Evolutionary conservation across 2,113 vertebrate genomes (phyloP).

Genomic region (Octodon degus): DNA sequence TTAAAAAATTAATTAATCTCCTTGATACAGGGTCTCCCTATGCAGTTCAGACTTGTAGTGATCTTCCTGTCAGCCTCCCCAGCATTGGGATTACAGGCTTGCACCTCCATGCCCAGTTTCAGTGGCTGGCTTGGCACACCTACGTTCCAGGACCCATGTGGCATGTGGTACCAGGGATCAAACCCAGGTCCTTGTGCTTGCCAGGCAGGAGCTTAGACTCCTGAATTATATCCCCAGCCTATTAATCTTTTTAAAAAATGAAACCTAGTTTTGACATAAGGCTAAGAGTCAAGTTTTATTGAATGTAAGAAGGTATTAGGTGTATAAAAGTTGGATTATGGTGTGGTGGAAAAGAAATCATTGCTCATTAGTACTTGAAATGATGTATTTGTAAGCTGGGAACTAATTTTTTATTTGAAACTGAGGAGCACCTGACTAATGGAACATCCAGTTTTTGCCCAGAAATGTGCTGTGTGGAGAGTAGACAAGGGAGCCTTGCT

Average conservation of each 20-base stretch:
- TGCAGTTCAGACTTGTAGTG: too few relatives aligned
- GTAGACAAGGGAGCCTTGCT: neutral
- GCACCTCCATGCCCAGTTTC: too few relatives aligned
- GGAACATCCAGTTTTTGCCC: neutral
- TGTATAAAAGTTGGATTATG: slow-evolving; percentile 36
- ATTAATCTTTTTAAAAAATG: neutral
- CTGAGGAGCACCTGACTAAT: neutral
- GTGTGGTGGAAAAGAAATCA: slow-evolving; percentile 5
- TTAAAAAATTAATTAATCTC: neutral
- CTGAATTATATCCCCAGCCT: too few relatives aligned
- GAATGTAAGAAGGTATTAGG: slow-evolving; percentile 14
- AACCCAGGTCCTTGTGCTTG: too few relatives aligned
- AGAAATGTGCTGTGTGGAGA: neutral
- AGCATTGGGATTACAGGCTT: too few relatives aligned
- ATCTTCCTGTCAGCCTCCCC: too few relatives aligned
- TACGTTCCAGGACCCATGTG: too few relatives aligned
- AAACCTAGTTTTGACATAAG: neutral
- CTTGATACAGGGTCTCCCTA: too few relatives aligned
- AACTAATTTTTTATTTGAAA: neutral
- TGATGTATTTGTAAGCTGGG: neutral
- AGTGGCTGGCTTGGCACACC: too few relatives aligned
- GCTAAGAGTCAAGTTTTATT: neutral
- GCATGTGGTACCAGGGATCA: too few relatives aligned
- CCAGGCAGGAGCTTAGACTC: too few relatives aligned
- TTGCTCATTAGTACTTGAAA: slow-evolving; percentile 40